Conservation (phyloP, 2,888 invertebrate genomes). For the Eutolmus rufibarbis region DNA sequence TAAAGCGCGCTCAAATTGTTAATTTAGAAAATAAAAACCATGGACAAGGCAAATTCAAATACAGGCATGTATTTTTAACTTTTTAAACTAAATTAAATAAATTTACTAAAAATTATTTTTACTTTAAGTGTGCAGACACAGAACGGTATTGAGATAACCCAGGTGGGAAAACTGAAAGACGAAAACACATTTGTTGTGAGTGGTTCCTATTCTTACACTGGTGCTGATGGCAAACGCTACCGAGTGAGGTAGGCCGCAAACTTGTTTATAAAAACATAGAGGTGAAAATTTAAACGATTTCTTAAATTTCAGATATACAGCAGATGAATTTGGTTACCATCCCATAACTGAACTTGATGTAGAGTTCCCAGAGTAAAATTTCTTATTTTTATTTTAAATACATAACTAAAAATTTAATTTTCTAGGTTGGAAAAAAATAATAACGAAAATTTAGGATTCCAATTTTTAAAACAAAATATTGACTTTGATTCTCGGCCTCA, state of each 20-base stretch:
- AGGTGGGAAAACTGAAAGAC: slow-evolving; percentile 61
- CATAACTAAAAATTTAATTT: neutral
- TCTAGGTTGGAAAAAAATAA: neutral
- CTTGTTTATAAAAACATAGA: neutral
- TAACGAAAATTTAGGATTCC: slow-evolving; percentile 53
- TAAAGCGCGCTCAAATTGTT: slow-evolving; percentile 59
- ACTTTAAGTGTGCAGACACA: slow-evolving; percentile 58
- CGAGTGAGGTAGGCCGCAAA: slow-evolving; percentile 52
- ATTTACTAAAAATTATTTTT: neutral
- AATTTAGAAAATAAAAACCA: slow-evolving; percentile 56
- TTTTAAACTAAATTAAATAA: neutral
- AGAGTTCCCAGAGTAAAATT: slow-evolving; percentile 56
- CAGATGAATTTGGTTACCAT: slow-evolving; percentile 62
- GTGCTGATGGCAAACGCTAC: slow-evolving; percentile 62
- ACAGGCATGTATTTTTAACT: slow-evolving; percentile 45
- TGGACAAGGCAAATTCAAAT: slow-evolving; percentile 59
- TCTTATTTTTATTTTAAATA: neutral
- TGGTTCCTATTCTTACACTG: slow-evolving; percentile 62
- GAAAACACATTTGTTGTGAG: slow-evolving; percentile 62
- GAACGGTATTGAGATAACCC: slow-evolving; percentile 61
- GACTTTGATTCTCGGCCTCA: neutral
- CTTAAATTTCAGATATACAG: slow-evolving; percentile 56
- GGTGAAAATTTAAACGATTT: neutral
- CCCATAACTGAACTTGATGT: slow-evolving; percentile 62
- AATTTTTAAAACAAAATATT: slow-evolving; percentile 58